Percentiles rank a stretch among this genome's conserved stretches.
Conservation (phyloP, 2,113 vertebrate species). For the Tragelaphus buxtoni region DNA sequence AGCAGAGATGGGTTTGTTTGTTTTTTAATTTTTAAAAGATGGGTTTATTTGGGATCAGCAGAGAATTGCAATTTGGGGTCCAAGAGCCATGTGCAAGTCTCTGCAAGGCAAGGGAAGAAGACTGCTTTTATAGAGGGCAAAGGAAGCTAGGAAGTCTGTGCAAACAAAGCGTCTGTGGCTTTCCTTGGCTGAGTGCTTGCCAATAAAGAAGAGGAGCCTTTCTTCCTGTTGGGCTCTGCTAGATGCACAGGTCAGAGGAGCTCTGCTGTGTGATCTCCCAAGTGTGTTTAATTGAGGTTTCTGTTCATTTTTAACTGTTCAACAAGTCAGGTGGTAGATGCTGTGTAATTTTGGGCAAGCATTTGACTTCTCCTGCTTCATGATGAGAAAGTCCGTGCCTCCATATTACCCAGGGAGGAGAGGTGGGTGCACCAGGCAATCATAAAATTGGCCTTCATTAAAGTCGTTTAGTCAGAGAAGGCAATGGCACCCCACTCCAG, state of each 20-base stretch:
- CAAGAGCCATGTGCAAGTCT: neutral
- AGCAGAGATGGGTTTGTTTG: neutral
- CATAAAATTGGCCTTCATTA: neutral
- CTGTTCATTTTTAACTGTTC: neutral
- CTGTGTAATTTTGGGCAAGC: fast-evolving
- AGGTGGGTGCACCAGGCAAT: neutral
- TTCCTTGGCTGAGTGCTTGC: neutral
- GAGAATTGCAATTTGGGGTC: neutral
- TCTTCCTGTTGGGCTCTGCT: neutral
- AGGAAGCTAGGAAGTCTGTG: neutral
- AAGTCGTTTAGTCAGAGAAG: neutral
- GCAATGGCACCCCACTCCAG: too few species aligned
- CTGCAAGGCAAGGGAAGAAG: neutral
- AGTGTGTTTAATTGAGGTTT: neutral
- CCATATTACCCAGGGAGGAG: neutral
- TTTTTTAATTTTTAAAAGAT: neutral
- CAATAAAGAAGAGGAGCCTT: neutral
- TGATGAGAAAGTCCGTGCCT: neutral
- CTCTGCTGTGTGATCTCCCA: neutral
- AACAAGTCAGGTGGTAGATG: too few species aligned
- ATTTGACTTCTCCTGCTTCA: too few species aligned
- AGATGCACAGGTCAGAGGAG: neutral
- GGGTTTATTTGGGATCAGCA: neutral
- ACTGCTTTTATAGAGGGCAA: neutral
- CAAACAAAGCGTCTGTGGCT: neutral